Evolutionary conservation across 2,797 vertebrate genomes (phyloP).

Genomic region (Petrocephalus schoutedeni): DNA sequence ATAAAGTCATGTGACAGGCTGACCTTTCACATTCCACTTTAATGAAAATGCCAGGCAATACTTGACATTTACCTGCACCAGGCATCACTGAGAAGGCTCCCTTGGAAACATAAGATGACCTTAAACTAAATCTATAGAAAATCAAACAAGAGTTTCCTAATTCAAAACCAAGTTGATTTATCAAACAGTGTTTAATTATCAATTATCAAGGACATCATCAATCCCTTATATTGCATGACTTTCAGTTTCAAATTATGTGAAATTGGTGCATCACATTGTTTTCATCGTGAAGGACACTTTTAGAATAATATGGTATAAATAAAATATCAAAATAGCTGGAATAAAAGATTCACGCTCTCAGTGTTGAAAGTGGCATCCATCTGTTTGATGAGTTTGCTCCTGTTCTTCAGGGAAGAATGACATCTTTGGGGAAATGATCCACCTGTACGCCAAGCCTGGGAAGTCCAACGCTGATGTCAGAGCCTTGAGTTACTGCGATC

Average conservation of each 20-base stretch:
- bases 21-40: constrained; percentile 46
- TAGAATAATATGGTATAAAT: neutral
- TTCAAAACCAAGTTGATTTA: constrained; percentile 1
- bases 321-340: neutral
- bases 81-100: constrained; percentile 38
- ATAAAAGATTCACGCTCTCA: neutral
- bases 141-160: neutral
- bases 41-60: constrained; percentile 44
- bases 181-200: constrained; percentile 5
- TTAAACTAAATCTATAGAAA: constrained; percentile 27
- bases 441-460: constrained; percentile 87
- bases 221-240: neutral
- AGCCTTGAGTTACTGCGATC: constrained; percentile 93
- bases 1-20: constrained; percentile 35
- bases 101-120: constrained; percentile 35
- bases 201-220: neutral
- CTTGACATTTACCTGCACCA: constrained; percentile 52
- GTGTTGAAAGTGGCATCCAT: neutral
- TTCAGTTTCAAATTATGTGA: neutral
- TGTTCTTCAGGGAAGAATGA: constrained; percentile 85
- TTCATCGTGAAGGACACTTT: neutral
- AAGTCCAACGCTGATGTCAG: constrained; percentile 96
- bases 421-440: constrained; percentile 98
- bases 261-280: neutral
- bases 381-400: neutral